These are phyloP conservation scores for Eubasilissa splendida DNA, from an alignment of 2,888 invertebrate genomes.

Conservation along the genomic window DNA sequence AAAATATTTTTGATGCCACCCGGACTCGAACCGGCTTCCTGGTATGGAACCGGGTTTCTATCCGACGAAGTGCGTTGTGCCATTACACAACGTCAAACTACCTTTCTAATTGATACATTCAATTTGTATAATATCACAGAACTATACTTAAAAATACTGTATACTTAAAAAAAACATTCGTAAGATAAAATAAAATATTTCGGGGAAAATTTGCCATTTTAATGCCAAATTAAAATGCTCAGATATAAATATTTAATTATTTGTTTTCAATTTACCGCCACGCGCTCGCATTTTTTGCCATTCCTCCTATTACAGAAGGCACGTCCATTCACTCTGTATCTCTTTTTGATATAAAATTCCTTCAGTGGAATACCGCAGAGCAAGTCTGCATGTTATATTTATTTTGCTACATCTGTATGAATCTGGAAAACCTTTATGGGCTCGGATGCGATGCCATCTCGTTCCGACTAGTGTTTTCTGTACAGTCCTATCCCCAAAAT, in stretches of 20 bases:
- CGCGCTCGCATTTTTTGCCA: slow-evolving; percentile 21
- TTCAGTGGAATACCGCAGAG: slow-evolving; percentile 57
- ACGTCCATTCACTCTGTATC: slow-evolving; percentile 54
- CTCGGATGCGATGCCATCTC: slow-evolving; percentile 40
- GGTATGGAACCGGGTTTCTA: too few relatives aligned
- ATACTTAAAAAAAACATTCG: too few relatives aligned
- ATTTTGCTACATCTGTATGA: slow-evolving; percentile 51
- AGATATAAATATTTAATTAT: slow-evolving; percentile 30
- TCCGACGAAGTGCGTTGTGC: too few relatives aligned
- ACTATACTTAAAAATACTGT: too few relatives aligned
- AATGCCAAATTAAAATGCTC: slow-evolving; percentile 9
- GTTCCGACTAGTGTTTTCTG: slow-evolving; percentile 20
- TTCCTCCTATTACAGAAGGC: slow-evolving; percentile 41
- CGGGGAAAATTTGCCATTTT: background rate
- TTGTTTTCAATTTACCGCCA: slow-evolving; percentile 31
- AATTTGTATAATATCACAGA: too few relatives aligned
- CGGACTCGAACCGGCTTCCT: too few relatives aligned
- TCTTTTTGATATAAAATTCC: slow-evolving; percentile 59
- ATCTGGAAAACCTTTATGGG: slow-evolving; percentile 47
- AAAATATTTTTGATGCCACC: too few relatives aligned
- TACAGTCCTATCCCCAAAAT: background rate
- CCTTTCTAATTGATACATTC: too few relatives aligned
- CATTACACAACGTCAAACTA: too few relatives aligned
- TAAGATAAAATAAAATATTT: background rate
- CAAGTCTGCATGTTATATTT: slow-evolving; percentile 56